phyloP scores from a whole-genome alignment of 2,888 invertebrate species.

The Boloria euphrosyne region DNA sequence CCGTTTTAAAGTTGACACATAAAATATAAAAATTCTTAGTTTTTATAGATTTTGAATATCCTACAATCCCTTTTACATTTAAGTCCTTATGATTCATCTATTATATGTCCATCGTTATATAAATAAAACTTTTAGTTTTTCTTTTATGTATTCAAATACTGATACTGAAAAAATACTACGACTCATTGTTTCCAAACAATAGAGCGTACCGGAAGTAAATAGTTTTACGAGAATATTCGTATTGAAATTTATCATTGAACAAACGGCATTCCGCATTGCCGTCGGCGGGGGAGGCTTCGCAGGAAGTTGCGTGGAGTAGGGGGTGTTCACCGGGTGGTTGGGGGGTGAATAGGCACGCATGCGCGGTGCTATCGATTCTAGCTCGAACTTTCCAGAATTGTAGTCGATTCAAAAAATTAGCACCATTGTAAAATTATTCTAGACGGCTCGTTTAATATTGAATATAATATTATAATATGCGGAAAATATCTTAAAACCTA shows the following conservation, averaged over 20 bases:
- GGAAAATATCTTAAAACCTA: neutral
- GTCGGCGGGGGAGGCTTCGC: constrained; percentile 45
- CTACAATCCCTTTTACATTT: too few species aligned
- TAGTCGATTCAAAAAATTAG: constrained; percentile 27
- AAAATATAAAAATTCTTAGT: too few species aligned
- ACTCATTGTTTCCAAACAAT: neutral
- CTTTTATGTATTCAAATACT: too few species aligned
- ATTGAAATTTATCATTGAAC: constrained; percentile 41
- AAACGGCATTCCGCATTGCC: constrained; percentile 38
- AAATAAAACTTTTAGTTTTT: too few species aligned
- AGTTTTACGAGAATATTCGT: constrained; percentile 7
- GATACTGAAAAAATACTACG: neutral
- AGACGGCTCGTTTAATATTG: neutral
- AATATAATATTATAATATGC: neutral
- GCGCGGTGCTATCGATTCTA: constrained; percentile 45
- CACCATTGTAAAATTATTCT: constrained; percentile 3
- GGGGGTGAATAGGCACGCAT: constrained; percentile 35
- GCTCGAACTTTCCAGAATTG: constrained; percentile 23
- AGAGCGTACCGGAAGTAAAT: neutral
- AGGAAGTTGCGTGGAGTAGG: constrained; percentile 40
- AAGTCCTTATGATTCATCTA: too few species aligned
- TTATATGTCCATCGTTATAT: too few species aligned
- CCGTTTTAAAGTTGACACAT: too few species aligned
- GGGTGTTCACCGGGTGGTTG: constrained; percentile 21
- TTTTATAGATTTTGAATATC: too few species aligned